These are phyloP conservation scores for Falcunculus frontatus DNA, from an alignment of 2,113 vertebrate species.

Conservation along the genomic window DNA sequence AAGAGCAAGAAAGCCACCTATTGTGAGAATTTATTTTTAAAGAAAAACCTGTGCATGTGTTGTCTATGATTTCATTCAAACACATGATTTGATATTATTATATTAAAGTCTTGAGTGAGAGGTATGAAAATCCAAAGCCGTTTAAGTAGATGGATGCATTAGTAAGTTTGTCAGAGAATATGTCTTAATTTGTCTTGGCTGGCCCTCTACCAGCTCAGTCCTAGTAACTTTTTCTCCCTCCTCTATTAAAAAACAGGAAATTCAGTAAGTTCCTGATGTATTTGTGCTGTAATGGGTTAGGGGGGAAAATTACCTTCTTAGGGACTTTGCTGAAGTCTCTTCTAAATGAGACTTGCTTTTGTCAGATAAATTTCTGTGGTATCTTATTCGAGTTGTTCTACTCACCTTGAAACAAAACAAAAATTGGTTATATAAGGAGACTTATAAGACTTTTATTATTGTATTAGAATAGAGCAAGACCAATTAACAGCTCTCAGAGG, in stretches of 20 bases:
- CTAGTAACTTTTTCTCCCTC: background rate
- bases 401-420: background rate
- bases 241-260: background rate
- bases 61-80: background rate
- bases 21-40: background rate
- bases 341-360: background rate
- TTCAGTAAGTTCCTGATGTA: background rate
- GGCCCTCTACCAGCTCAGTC: background rate
- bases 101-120: background rate
- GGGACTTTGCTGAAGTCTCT: background rate
- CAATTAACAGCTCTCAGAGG: background rate
- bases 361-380: background rate
- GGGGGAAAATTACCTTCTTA: background rate
- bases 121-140: background rate
- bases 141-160: background rate
- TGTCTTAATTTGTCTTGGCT: background rate
- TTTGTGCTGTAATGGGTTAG: background rate
- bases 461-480: background rate
- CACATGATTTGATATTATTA: background rate
- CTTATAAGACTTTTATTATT: background rate
- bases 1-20: background rate
- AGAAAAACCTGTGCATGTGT: background rate
- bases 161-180: background rate
- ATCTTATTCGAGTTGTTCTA: background rate
- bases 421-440: background rate